These are phyloP conservation scores for Protonemura montana DNA, from an alignment of 2,888 invertebrate species.

Conservation along the genomic window DNA sequence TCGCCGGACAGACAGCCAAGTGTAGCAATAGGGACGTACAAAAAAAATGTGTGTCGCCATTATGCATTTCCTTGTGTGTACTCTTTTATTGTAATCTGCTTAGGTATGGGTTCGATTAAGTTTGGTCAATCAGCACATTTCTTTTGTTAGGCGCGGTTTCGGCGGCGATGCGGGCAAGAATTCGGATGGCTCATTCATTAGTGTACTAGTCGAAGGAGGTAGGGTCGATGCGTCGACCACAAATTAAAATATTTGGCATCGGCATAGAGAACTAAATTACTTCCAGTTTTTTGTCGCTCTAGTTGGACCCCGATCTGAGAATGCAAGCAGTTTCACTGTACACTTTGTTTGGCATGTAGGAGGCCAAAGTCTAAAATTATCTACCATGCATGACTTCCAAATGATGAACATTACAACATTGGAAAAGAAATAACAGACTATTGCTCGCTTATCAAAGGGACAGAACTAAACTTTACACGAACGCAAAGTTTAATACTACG, in stretches of 20 bases:
- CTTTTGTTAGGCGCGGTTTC: background rate
- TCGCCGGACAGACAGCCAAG: background rate
- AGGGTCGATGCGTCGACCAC: background rate
- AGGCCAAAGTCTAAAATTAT: constrained; percentile 32
- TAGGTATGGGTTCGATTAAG: background rate
- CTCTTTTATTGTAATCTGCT: background rate
- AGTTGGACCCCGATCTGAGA: background rate
- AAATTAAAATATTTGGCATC: constrained; percentile 7
- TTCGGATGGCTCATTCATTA: constrained; percentile 4
- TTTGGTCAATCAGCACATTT: background rate
- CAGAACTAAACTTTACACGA: background rate
- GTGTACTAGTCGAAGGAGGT: background rate
- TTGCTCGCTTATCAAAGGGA: background rate
- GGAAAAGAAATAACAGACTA: background rate
- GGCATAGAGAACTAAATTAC: background rate
- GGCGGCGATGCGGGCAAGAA: background rate
- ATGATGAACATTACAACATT: background rate
- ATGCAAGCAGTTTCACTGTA: background rate
- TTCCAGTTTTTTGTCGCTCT: background rate
- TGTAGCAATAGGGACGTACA: background rate
- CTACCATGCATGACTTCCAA: constrained; percentile 12
- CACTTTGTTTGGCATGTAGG: constrained; percentile 22
- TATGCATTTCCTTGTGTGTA: background rate
- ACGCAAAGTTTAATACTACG: background rate
- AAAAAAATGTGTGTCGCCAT: background rate